Evolutionary conservation across 2,888 invertebrate genomes (phyloP).

Genomic region (Sphaeridia pumilis): DNA sequence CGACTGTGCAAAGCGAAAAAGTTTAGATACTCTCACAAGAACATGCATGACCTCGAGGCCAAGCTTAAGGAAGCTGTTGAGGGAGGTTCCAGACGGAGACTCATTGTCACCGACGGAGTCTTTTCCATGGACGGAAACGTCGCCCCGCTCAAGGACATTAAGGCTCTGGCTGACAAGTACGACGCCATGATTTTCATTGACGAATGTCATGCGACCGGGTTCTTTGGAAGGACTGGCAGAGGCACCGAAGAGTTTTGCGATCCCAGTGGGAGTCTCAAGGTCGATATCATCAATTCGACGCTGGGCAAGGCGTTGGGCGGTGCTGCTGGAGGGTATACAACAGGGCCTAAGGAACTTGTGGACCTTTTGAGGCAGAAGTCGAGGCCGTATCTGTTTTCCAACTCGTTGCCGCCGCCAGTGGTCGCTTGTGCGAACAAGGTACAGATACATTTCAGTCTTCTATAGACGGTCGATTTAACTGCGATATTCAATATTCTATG

Average conservation of each 20-base stretch:
- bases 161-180: constrained; percentile 64
- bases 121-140: constrained; percentile 84
- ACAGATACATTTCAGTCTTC: too few species aligned
- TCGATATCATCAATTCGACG: constrained; percentile 82
- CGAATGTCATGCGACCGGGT: constrained; percentile 85
- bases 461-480: too few species aligned
- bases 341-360: constrained; percentile 62
- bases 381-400: constrained; percentile 79
- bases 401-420: constrained; percentile 75
- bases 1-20: constrained; percentile 78
- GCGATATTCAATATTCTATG: too few species aligned
- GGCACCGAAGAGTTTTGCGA: constrained; percentile 74
- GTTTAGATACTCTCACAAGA: constrained; percentile 67
- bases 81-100: constrained; percentile 52
- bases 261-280: constrained; percentile 44
- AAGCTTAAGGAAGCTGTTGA: constrained; percentile 51
- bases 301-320: constrained; percentile 86
- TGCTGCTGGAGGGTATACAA: constrained; percentile 68
- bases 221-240: constrained; percentile 76
- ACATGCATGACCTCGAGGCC: constrained; percentile 66
- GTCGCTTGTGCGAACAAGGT: constrained; percentile 69
- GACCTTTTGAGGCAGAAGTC: constrained; percentile 68
- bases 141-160: constrained; percentile 62
- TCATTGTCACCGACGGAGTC: constrained; percentile 83
- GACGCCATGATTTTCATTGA: constrained; percentile 70